A percentile compares a stretch with the other conserved stretches of the same genome.
phyloP scores from a whole-genome alignment of 2,797 vertebrate genomes.

The Danio tinwini region DNA sequence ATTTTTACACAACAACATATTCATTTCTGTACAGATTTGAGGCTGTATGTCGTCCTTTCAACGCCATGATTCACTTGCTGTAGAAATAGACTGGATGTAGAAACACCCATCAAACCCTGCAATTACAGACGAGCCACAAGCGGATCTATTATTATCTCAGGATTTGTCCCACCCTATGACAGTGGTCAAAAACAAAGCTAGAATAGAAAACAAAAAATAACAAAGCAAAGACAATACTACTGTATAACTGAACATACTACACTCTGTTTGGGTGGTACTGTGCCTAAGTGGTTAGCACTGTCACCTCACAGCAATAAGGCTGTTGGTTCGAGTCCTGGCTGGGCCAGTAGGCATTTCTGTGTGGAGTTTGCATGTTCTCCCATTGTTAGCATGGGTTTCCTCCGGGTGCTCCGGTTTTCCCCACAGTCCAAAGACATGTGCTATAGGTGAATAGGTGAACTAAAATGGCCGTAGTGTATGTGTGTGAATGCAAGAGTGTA shows the following conservation, averaged over 20 bases:
- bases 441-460: too few relatives aligned
- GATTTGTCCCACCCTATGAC: conserved; percentile 44
- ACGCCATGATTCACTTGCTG: conserved; percentile 12
- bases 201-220: conserved; percentile 50
- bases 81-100: conserved; percentile 51
- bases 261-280: too few relatives aligned
- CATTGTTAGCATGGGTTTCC: too few relatives aligned
- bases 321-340: too few relatives aligned
- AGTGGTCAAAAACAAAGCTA: conserved; percentile 44
- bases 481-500: too few relatives aligned
- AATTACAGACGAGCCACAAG: conserved; percentile 68
- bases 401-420: too few relatives aligned
- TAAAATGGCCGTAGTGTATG: too few relatives aligned
- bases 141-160: conserved; percentile 75
- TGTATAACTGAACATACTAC: neutral
- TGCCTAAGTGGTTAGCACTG: too few relatives aligned
- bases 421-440: too few relatives aligned
- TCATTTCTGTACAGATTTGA: neutral
- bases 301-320: too few relatives aligned
- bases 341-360: too few relatives aligned
- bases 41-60: neutral
- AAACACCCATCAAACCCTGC: conserved; percentile 72
- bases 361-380: too few relatives aligned
- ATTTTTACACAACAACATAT: neutral
- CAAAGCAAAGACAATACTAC: conserved; percentile 6